These are phyloP conservation scores for Corythornis madagascariensis DNA, from an alignment of 2,113 vertebrate species.

Conservation along the genomic window DNA sequence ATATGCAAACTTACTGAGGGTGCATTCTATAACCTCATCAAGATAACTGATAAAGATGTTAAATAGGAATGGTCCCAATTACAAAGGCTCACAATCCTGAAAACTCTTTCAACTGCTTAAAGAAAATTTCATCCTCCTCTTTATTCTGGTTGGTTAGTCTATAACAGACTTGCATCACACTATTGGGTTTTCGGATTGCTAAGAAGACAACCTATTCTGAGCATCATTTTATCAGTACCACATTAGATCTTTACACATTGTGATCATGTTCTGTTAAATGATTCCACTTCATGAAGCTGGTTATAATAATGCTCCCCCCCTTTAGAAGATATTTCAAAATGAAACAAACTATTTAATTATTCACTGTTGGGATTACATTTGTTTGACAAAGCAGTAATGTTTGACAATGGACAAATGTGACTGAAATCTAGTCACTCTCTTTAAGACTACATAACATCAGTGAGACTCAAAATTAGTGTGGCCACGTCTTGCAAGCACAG, in stretches of 20 bases:
- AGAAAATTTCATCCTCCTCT: too few relatives aligned
- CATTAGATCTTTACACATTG: neutral
- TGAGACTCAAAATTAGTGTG: neutral
- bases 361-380: neutral
- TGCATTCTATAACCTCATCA: too few relatives aligned
- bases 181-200: neutral
- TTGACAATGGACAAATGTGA: neutral
- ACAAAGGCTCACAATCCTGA: too few relatives aligned
- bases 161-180: too few relatives aligned
- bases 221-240: neutral
- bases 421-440: fast-evolving
- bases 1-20: too few relatives aligned
- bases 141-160: too few relatives aligned
- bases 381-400: neutral
- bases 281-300: neutral
- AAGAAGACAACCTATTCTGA: neutral
- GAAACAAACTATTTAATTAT: neutral
- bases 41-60: too few relatives aligned
- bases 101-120: too few relatives aligned
- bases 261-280: neutral
- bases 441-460: fast-evolving
- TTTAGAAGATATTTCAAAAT: neutral
- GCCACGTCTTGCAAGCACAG: neutral
- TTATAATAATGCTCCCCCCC: neutral
- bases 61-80: too few relatives aligned